A percentile compares a stretch with the other conserved stretches of the same genome.
Conservation (phyloP, 2,888 invertebrate genomes). For the Alcis repandata region DNA sequence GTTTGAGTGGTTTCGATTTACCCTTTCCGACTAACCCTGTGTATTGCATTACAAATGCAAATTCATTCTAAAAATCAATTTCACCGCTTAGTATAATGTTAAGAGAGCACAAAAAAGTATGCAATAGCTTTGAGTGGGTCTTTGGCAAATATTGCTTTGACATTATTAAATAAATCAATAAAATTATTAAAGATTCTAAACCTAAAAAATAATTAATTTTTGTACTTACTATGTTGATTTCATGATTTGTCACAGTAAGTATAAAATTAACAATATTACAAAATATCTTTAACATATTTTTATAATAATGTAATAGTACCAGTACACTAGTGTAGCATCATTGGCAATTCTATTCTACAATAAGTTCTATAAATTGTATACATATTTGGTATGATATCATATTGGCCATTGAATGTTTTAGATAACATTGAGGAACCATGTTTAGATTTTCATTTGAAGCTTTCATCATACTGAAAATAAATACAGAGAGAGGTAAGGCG, state of each 20-base stretch:
- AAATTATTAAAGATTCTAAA: neutral
- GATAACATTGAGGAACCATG: slow-evolving; percentile 15
- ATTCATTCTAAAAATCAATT: slow-evolving; percentile 3
- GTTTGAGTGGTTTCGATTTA: neutral
- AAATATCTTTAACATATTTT: neutral
- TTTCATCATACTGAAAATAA: neutral
- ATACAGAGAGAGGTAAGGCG: neutral
- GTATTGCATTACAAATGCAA: neutral
- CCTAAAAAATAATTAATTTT: no score
- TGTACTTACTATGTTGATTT: neutral
- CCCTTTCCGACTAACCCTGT: neutral
- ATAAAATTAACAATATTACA: neutral
- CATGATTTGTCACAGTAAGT: neutral
- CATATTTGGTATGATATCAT: slow-evolving; percentile 47
- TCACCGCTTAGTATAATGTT: neutral
- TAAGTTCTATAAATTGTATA: slow-evolving; percentile 11
- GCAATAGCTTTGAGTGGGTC: neutral
- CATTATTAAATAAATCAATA: neutral
- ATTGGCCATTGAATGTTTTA: slow-evolving; percentile 44
- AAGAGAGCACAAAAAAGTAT: neutral
- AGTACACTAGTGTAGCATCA: slow-evolving; percentile 8
- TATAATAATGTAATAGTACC: neutral
- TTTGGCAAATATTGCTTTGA: neutral
- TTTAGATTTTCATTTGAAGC: slow-evolving; percentile 3
- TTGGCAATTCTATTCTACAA: slow-evolving; percentile 12